Conservation (phyloP, 1,140 invertebrate species). For the Aleiodes sp. region DNA sequence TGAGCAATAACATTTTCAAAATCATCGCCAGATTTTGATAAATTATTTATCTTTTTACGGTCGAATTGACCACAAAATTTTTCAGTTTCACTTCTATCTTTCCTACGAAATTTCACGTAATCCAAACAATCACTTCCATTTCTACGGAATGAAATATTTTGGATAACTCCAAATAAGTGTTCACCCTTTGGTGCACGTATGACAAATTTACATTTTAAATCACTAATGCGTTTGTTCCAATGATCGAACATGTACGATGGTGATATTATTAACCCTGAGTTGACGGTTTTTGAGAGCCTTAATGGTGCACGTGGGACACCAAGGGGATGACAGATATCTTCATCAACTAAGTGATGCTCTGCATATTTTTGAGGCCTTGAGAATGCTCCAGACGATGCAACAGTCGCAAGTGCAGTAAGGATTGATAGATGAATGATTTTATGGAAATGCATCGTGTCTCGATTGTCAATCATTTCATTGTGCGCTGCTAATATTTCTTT, state of each 20-base stretch:
- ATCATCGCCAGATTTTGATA: slow-evolving; percentile 10
- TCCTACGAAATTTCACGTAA: slow-evolving; percentile 53
- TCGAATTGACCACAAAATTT: slow-evolving; percentile 50
- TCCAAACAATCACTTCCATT: slow-evolving; percentile 49
- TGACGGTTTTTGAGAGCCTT: background rate
- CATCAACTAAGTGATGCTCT: background rate
- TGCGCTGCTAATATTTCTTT: too few species aligned
- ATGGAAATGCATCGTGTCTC: too few species aligned
- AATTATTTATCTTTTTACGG: slow-evolving; percentile 13
- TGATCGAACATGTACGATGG: slow-evolving; percentile 44
- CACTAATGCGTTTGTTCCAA: slow-evolving; percentile 32
- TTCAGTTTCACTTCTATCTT: slow-evolving; percentile 37
- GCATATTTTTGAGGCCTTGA: background rate
- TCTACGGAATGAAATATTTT: slow-evolving; percentile 50
- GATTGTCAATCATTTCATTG: too few species aligned
- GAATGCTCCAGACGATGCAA: background rate
- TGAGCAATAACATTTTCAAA: background rate
- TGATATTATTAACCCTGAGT: slow-evolving; percentile 38
- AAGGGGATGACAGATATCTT: background rate
- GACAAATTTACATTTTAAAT: slow-evolving; percentile 48
- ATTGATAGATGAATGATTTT: too few species aligned
- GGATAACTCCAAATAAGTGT: slow-evolving; percentile 54
- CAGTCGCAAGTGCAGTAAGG: too few species aligned
- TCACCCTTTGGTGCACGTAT: slow-evolving; percentile 41
- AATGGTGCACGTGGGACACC: background rate